Percentiles rank a stretch among this genome's conserved stretches.
Evolutionary conservation across 2,888 invertebrate genomes (phyloP).

Genomic region (Perithous albicinctus): DNA sequence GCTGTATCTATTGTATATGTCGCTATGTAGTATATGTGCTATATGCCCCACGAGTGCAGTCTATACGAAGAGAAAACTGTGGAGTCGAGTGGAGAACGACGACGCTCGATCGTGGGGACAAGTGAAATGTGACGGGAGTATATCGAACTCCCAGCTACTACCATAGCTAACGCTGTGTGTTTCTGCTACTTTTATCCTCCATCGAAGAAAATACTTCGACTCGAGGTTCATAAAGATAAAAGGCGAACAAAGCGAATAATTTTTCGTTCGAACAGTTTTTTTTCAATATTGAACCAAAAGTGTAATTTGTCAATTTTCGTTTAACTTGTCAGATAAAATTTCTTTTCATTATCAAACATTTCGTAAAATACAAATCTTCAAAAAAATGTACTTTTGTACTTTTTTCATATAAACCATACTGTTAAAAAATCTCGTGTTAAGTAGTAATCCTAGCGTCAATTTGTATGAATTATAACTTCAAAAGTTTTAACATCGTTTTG

Average conservation of each 20-base stretch:
- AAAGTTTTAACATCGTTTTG: too few relatives aligned
- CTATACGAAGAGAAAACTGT: slow-evolving; percentile 38
- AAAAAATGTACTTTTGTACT: too few relatives aligned
- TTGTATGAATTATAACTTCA: too few relatives aligned
- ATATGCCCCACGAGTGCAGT: slow-evolving; percentile 1
- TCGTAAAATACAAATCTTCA: too few relatives aligned
- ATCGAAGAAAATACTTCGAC: slow-evolving; percentile 27
- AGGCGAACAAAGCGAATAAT: not conserved
- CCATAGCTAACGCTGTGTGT: slow-evolving; percentile 20
- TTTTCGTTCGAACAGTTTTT: not conserved
- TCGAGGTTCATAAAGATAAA: slow-evolving; percentile 28
- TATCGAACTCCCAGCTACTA: slow-evolving; percentile 47
- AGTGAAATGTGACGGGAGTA: slow-evolving; percentile 62
- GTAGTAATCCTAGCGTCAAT: too few relatives aligned
- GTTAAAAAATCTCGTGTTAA: too few relatives aligned
- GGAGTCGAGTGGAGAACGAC: slow-evolving; percentile 44
- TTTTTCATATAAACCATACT: too few relatives aligned
- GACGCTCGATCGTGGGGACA: slow-evolving; percentile 57
- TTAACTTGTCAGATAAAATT: too few relatives aligned
- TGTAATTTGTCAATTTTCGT: too few relatives aligned
- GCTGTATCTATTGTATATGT: slow-evolving; percentile 17
- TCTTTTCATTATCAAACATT: too few relatives aligned
- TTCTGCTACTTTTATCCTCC: slow-evolving; percentile 37
- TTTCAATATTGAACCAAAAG: too few relatives aligned
- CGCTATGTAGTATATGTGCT: not conserved